Evolutionary conservation across 2,888 invertebrate genomes (phyloP).

Genomic region (Acanthosepion esculentum): DNA sequence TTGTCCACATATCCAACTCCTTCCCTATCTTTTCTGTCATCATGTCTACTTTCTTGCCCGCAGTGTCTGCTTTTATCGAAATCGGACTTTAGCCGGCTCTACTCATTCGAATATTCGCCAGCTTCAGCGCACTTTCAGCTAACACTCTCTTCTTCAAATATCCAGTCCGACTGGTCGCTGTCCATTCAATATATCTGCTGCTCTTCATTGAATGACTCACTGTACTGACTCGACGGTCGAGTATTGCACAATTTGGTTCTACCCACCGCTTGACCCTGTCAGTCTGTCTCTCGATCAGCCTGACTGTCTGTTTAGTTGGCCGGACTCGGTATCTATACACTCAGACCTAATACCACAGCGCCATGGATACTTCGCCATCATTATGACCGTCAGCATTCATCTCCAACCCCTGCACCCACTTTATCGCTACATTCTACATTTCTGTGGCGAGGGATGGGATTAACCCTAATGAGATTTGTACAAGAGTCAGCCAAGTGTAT

Average conservation of each 20-base stretch:
- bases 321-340: background rate
- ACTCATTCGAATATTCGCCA: background rate
- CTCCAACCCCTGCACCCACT: background rate
- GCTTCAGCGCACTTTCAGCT: background rate
- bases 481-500: background rate
- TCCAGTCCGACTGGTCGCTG: background rate
- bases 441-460: background rate
- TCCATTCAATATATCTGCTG: background rate
- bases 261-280: constrained; percentile 33
- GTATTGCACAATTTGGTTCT: background rate
- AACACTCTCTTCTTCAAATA: background rate
- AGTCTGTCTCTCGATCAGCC: background rate
- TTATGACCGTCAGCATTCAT: background rate
- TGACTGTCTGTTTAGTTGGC: background rate
- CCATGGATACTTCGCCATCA: background rate
- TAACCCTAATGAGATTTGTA: background rate
- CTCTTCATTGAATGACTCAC: background rate
- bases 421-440: background rate
- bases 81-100: background rate
- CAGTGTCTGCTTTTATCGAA: background rate
- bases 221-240: background rate
- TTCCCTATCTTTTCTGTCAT: background rate
- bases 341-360: background rate
- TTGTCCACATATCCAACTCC: too few relatives aligned
- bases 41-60: background rate